Evolutionary conservation across 2,113 vertebrate species (phyloP), one percentile per base, ranked within the genome.

Genomic region (Helogale parvula): DNA sequence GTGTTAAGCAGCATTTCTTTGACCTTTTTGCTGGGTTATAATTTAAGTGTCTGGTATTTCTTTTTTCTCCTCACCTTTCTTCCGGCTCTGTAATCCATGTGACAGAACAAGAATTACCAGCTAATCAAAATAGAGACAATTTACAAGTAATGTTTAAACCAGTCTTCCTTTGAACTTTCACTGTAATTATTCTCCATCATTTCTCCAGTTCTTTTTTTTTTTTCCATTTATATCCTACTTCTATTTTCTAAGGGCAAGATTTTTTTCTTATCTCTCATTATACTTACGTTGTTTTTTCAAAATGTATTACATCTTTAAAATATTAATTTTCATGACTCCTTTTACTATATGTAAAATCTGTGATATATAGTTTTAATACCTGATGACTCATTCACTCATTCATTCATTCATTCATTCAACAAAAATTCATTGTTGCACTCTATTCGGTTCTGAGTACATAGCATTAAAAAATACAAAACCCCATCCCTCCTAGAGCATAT

Each of bases 1-100:
- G n/a, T n/a, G 82, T 95, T 98, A 98, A 95, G 71, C 63, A 31
- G n/a, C 12, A 47, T 84, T 98, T 41, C 97, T 94, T 97, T 96
- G 90, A 97, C 74, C 84, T 97, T 98, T 97, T 92, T 13, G 45
- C 96, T 96, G 85, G 79, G 72, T 93, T 98, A 85, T 97, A 97
- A 96, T 98, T 97, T 98, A 96, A 98, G n/a, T 88, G 95, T 68
- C 66, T 97, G 29, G 71, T 98, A 95, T 95, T 97, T 96, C 35
- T 87, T 88, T 93, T 79, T 54, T 15, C 17, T 35, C 2, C 41
- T 95, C 80, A 65, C 50, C 69, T 89, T 96, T 98, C 41, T 93
- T 98, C 92, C 33, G 72, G 76, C 35, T 96, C 93, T 86, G 12
- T 96, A 76, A 97, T 74, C n/a, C 68, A 74, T 82, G 35, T 97